Conservation (phyloP, 2,888 invertebrate species). For the Drosophila barbarae region DNA sequence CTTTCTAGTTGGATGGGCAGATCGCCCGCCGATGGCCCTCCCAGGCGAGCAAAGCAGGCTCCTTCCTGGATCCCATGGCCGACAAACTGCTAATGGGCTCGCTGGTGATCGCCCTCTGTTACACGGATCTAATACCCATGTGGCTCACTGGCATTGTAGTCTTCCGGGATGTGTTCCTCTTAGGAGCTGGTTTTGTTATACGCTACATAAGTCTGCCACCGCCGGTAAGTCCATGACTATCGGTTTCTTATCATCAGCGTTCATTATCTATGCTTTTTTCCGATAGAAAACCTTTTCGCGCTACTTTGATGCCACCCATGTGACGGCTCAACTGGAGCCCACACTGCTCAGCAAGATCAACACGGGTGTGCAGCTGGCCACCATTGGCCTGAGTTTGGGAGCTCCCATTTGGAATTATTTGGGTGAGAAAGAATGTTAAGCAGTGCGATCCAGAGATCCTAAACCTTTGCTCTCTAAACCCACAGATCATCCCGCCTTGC, state of each 20-base stretch:
- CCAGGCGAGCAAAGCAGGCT: conserved; percentile 95
- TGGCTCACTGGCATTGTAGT: conserved; percentile 90
- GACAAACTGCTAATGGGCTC: conserved; percentile 96
- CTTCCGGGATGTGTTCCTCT: conserved; percentile 89
- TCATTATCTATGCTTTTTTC: background rate
- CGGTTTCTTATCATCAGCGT: accelerated
- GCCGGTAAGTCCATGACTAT: conserved; percentile 84
- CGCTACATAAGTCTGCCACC: conserved; percentile 93
- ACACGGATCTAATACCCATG: conserved; percentile 91
- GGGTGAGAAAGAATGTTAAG: conserved; percentile 58
- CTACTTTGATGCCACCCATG: conserved; percentile 95
- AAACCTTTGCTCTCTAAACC: background rate
- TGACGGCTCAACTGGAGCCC: conserved; percentile 95
- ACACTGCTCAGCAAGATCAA: conserved; percentile 97
- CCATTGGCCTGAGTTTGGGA: conserved; percentile 92
- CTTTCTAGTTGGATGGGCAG: conserved; percentile 92
- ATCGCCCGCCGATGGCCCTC: conserved; percentile 95
- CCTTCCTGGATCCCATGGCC: conserved; percentile 97
- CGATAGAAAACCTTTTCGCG: conserved; percentile 89
- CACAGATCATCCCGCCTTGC: conserved; percentile 86
- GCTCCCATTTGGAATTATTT: conserved; percentile 94
- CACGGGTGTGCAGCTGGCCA: conserved; percentile 91
- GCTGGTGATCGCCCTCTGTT: conserved; percentile 92
- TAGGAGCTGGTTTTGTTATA: conserved; percentile 92
- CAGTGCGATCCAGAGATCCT: background rate